Evolutionary conservation across 1,140 invertebrate genomes (phyloP).

Genomic region (Radopholus similis): DNA sequence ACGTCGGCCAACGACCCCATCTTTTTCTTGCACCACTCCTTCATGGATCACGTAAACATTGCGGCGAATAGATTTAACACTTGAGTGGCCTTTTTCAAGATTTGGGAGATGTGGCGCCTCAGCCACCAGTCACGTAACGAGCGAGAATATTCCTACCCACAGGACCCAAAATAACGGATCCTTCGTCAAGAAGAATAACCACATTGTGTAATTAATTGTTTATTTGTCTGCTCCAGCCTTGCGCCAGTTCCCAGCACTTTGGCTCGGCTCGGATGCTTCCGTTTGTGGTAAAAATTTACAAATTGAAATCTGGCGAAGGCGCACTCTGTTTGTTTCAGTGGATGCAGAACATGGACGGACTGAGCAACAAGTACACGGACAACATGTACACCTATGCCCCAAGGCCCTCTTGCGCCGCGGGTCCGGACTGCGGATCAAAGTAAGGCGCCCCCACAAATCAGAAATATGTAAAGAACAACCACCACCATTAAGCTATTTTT

Average conservation of each 20-base stretch:
- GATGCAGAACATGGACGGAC: conserved; percentile 31
- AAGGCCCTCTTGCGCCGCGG: conserved; percentile 66
- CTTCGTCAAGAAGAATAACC: neutral
- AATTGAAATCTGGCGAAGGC: conserved; percentile 33
- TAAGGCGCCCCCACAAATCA: neutral
- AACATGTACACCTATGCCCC: conserved; percentile 55
- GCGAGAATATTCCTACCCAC: conserved; percentile 40
- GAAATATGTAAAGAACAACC: no score
- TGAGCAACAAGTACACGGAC: conserved; percentile 58
- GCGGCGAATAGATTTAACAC: neutral
- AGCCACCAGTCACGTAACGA: conserved; percentile 25
- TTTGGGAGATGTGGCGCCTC: conserved; percentile 41
- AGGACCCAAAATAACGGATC: no score
- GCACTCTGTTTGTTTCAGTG: conserved; percentile 27
- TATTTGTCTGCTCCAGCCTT: conserved; percentile 31
- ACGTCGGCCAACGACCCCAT: conserved; percentile 45
- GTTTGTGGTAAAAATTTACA: conserved; percentile 36
- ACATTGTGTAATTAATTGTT: neutral
- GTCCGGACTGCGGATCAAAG: conserved; percentile 75
- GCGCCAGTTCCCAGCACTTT: conserved; percentile 54
- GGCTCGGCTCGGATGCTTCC: conserved; percentile 52
- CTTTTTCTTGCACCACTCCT: conserved; percentile 57
- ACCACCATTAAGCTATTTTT: no score
- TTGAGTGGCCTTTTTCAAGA: conserved; percentile 4
- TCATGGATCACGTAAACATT: conserved; percentile 57